A percentile compares a stretch with the other conserved stretches of the same genome.
Evolutionary conservation across 2,797 vertebrate species (phyloP).

Genomic region (Rhinichthys osculus): DNA sequence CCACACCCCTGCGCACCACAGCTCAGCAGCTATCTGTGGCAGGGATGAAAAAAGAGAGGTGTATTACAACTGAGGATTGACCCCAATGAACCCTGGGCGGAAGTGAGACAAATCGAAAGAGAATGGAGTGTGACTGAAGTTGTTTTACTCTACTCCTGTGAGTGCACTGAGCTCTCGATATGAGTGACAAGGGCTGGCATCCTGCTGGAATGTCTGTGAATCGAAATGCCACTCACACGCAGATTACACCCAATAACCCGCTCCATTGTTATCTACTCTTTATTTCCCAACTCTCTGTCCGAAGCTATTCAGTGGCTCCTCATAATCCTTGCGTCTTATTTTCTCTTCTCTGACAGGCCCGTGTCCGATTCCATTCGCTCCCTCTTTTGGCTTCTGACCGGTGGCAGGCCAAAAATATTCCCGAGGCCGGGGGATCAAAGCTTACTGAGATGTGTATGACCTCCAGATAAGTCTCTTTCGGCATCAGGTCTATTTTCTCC

Average conservation of each 20-base stretch:
- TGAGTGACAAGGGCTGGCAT: slow-evolving; percentile 58
- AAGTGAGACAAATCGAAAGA: slow-evolving; percentile 49
- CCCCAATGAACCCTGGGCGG: slow-evolving; percentile 8
- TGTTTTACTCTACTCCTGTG: slow-evolving; percentile 31
- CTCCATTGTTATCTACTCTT: slow-evolving; percentile 67
- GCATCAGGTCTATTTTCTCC: slow-evolving; percentile 11
- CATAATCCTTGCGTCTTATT: slow-evolving; percentile 64
- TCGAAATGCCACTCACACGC: slow-evolving; percentile 60
- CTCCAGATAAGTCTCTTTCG: slow-evolving; percentile 49
- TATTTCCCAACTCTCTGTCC: slow-evolving; percentile 66
- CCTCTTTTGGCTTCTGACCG: slow-evolving; percentile 49
- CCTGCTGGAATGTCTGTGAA: slow-evolving; percentile 56
- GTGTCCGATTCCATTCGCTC: slow-evolving; percentile 61
- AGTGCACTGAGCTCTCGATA: slow-evolving; percentile 31
- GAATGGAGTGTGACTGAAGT: slow-evolving; percentile 35
- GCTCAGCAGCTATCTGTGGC: slow-evolving; percentile 29
- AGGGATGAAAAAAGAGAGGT: slow-evolving; percentile 31
- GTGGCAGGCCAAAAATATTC: slow-evolving; percentile 59
- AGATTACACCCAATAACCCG: slow-evolving; percentile 66
- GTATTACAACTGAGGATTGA: slow-evolving; percentile 35
- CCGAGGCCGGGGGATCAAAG: slow-evolving; percentile 52
- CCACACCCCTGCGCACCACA: neutral
- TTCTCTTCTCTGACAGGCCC: slow-evolving; percentile 51
- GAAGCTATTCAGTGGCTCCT: slow-evolving; percentile 59
- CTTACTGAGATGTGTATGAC: slow-evolving; percentile 46